These are phyloP conservation scores for Capromys pilorides DNA, from an alignment of 2,797 vertebrate species.

Conservation along the genomic window DNA sequence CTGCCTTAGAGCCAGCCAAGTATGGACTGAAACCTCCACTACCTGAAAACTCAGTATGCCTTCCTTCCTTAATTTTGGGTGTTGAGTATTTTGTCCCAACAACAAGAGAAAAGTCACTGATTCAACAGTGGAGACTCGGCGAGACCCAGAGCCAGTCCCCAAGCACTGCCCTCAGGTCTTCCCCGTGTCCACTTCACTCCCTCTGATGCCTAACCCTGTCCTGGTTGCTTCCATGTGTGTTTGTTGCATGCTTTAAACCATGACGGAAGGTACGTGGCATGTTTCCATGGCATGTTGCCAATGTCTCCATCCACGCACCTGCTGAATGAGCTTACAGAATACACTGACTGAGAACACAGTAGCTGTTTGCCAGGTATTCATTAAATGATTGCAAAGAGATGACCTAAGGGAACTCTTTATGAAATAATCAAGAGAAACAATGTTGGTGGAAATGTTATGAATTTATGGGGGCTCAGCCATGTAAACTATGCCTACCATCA, in stretches of 20 bases:
- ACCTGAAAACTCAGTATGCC: too few species aligned
- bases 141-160: not conserved
- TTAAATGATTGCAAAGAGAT: constrained; percentile 43
- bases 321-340: not conserved
- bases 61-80: too few species aligned
- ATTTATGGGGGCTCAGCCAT: not conserved
- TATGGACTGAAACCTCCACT: too few species aligned
- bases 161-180: not conserved
- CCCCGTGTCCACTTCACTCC: not conserved
- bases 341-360: constrained; percentile 8
- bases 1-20: too few species aligned
- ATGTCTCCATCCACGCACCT: constrained; percentile 1
- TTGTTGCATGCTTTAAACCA: not conserved
- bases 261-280: not conserved
- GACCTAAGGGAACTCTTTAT: not conserved
- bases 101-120: too few species aligned
- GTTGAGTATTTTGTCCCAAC: too few species aligned
- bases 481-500: not conserved
- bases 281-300: not conserved
- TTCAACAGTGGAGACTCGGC: not conserved
- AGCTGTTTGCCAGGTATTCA: constrained; percentile 27
- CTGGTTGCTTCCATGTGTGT: constrained; percentile 26
- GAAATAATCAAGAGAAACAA: constrained; percentile 56
- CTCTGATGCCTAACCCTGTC: not conserved
- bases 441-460: constrained; percentile 26